These are phyloP conservation scores for Drosophila nannoptera DNA, from an alignment of 1,140 invertebrate genomes.

Conservation along the genomic window DNA sequence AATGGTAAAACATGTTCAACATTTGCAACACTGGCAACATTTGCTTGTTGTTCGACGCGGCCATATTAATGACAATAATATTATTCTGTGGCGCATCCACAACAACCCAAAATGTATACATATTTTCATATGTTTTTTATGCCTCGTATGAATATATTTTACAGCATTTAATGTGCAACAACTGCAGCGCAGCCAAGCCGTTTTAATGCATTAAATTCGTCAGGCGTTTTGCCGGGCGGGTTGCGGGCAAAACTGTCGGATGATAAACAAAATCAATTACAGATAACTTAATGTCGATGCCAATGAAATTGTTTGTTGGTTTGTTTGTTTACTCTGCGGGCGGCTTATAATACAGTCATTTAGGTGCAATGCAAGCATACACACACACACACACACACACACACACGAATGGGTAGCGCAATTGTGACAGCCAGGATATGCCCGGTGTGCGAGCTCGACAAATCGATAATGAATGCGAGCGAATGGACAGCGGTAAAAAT, in stretches of 20 bases:
- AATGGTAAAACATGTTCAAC: slow-evolving; percentile 16
- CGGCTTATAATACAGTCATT: slow-evolving; percentile 69
- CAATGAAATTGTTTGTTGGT: slow-evolving; percentile 38
- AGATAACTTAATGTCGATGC: slow-evolving; percentile 64
- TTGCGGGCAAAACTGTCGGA: neutral
- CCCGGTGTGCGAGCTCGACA: slow-evolving; percentile 27
- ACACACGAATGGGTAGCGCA: slow-evolving; percentile 56
- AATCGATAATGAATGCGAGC: slow-evolving; percentile 69
- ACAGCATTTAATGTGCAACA: slow-evolving; percentile 25
- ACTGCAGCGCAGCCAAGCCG: slow-evolving; percentile 29
- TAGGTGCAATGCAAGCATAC: slow-evolving; percentile 65
- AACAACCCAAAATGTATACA: slow-evolving; percentile 46
- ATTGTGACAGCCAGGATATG: slow-evolving; percentile 28
- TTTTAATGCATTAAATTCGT: slow-evolving; percentile 15
- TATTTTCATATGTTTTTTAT: slow-evolving; percentile 47
- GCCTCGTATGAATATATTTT: slow-evolving; percentile 5
- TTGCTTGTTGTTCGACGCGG: slow-evolving; percentile 2
- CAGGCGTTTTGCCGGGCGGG: slow-evolving; percentile 3
- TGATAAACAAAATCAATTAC: slow-evolving; percentile 76
- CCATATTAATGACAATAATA: slow-evolving; percentile 24
- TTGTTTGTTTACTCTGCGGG: slow-evolving; percentile 40
- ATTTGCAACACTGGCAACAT: slow-evolving; percentile 17
- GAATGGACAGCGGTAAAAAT: slow-evolving; percentile 38
- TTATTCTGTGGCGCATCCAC: slow-evolving; percentile 39
- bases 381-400: too few relatives aligned